phyloP scores from a whole-genome alignment of 2,113 vertebrate genomes.

The Solenodon paradoxus region DNA sequence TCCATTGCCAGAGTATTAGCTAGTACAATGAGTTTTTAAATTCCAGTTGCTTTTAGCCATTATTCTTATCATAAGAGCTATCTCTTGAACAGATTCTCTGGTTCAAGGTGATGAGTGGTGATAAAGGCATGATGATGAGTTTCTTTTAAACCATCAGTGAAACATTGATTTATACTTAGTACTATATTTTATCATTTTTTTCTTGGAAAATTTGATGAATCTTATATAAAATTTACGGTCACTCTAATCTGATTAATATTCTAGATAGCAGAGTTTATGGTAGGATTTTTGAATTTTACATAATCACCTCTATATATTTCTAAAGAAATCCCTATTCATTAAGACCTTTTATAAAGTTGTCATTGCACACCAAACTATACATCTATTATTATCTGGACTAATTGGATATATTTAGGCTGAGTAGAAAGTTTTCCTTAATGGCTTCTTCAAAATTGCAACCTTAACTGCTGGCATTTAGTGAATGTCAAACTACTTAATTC shows the following conservation, averaged over 20 bases:
- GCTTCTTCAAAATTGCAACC: constrained; percentile 46
- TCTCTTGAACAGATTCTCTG: neutral
- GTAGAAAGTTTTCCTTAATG: constrained; percentile 31
- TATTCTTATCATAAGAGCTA: neutral
- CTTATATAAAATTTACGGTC: neutral
- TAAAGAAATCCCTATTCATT: neutral
- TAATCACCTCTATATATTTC: neutral
- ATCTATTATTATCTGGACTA: constrained; percentile 5
- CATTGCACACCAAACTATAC: neutral
- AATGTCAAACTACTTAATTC: constrained; percentile 71
- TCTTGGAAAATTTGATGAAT: neutral
- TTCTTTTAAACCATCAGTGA: neutral
- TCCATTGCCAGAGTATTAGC: neutral
- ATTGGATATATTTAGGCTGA: constrained; percentile 9
- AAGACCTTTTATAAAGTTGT: neutral
- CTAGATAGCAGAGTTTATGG: neutral
- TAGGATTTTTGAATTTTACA: neutral
- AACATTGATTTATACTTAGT: neutral
- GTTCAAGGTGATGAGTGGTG: neutral
- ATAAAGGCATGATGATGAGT: neutral
- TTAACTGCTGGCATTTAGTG: constrained; percentile 65
- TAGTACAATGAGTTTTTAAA: neutral
- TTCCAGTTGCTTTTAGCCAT: neutral
- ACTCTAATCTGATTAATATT: neutral
- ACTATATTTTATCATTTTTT: neutral